Percentiles rank a stretch among this genome's conserved stretches.
These are phyloP conservation scores for Panagrolaimus sp. DNA, from an alignment of 1,140 invertebrate species.

Conservation along the genomic window DNA sequence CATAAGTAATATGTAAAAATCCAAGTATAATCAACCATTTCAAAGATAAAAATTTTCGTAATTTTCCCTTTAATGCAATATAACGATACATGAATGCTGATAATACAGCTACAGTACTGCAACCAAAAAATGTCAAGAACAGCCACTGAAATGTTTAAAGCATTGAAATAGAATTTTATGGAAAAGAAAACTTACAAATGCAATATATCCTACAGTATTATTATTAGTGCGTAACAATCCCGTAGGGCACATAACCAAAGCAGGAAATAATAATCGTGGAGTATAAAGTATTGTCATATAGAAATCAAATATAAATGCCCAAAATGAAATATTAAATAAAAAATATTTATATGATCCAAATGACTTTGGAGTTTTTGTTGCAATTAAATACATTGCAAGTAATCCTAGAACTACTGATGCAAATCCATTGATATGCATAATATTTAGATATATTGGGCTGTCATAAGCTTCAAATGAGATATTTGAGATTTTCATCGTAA, in stretches of 20 bases:
- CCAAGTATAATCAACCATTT: not conserved
- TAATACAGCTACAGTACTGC: not conserved
- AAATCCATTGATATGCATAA: not conserved
- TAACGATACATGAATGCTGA: conserved; percentile 7
- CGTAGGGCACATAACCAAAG: conserved; percentile 1
- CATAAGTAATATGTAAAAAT: not conserved
- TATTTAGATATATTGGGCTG: not conserved
- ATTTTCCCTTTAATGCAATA: not conserved
- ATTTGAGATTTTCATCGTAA: no score
- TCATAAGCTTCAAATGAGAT: not conserved
- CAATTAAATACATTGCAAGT: conserved; percentile 4
- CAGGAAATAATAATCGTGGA: not conserved
- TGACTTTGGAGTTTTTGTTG: not conserved
- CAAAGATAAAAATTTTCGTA: not conserved
- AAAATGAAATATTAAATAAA: conserved; percentile 4
- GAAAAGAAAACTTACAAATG: not conserved
- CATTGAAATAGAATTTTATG: not conserved
- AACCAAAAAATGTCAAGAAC: not conserved
- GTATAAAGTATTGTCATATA: not conserved
- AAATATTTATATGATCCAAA: conserved; percentile 1
- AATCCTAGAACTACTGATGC: not conserved
- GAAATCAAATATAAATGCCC: not conserved
- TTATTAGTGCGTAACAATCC: not conserved
- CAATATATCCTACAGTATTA: not conserved
- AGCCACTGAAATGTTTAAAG: not conserved